These are phyloP conservation scores for Drosophila sturtevanti DNA, from an alignment of 1,140 invertebrate genomes.

Conservation along the genomic window DNA sequence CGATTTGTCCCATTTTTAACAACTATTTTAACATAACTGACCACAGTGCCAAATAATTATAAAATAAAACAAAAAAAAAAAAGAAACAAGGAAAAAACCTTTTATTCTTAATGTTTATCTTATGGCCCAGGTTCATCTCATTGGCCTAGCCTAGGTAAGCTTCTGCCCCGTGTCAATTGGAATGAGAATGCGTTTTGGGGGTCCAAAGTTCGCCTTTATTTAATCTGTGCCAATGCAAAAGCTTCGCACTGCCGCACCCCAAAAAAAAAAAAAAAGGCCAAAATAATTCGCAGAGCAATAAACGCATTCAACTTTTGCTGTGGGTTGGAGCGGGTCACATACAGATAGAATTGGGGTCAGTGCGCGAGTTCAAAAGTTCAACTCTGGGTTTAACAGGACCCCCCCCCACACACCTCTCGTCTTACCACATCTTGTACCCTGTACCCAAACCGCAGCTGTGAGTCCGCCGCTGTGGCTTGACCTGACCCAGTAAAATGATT, in stretches of 20 bases:
- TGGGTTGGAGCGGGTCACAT: not conserved
- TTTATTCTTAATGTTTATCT: not conserved
- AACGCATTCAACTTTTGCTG: slow-evolving; percentile 22
- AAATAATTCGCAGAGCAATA: slow-evolving; percentile 66
- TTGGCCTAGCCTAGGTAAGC: slow-evolving; percentile 26
- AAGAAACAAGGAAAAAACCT: not conserved
- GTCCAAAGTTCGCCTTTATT: slow-evolving; percentile 49
- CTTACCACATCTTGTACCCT: no score
- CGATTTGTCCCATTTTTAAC: no score
- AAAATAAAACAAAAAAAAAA: not conserved
- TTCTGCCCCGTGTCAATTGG: not conserved
- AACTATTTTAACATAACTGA: no score
- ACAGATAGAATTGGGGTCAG: slow-evolving; percentile 58
- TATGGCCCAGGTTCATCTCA: not conserved
- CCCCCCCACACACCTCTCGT: no score
- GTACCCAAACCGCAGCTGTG: slow-evolving; percentile 11
- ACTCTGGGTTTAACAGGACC: slow-evolving; percentile 49
- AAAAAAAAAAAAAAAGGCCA: slow-evolving; percentile 18
- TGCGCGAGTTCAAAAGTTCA: slow-evolving; percentile 78
- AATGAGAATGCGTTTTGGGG: not conserved
- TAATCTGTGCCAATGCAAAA: slow-evolving; percentile 65
- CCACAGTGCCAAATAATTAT: not conserved
- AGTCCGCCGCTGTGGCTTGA: slow-evolving; percentile 31
- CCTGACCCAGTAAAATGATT: slow-evolving; percentile 75
- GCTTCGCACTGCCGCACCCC: slow-evolving; percentile 2